Evolutionary conservation across 2,113 vertebrate species (phyloP), one percentile per base, ranked within the genome.

Genomic region (Nematolebias whitei): DNA sequence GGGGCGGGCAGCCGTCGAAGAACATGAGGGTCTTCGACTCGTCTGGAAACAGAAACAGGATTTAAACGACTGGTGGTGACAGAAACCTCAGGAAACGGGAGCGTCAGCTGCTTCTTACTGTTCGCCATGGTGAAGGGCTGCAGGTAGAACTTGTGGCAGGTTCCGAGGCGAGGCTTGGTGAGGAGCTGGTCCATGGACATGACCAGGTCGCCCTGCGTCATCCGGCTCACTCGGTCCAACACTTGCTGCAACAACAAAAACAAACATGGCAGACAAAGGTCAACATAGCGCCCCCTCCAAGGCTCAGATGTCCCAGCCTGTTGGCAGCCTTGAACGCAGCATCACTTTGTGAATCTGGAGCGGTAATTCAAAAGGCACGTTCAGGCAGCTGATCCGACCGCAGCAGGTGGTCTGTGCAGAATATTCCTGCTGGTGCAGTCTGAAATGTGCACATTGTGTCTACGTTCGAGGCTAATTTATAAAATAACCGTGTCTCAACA

Each of bases 101-200:
- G 26, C 1, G 4, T 18, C 8, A 35, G 4, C 44, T 2, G 12
- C 9, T 13, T 68, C 96, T 94, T 85, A 99, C 98, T 91, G 84
- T 90, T 96, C 63, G 95, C 90, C 50, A 99, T 85, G 32, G 93
- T 95, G 89, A 99, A 99, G 53, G 94, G 92, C 83, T 98, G 96
- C 90, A 98, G 93, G 84, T 95, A 98, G 90, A 99, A 99, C 83
- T 98, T 99, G 87, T 95, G 96, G 89, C 98, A 99, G 39, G 96
- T 98, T 45, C 98, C 98, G 79, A 99, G 82, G 22, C 93, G 96
- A 66, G 98, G 98, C 88, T 99, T 99, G 20, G 98, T 99, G 73
- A 99, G 91, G 26, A 99, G 92, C 69, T 99, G 98, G 84, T 99
- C 98, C 96, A 99, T 98, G 19, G 97, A 99, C 95, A 98, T 94